Evolutionary conservation across 2,113 vertebrate species (phyloP), one percentile per base, ranked within the genome.

Genomic region (Melanostigma gelatinosum): DNA sequence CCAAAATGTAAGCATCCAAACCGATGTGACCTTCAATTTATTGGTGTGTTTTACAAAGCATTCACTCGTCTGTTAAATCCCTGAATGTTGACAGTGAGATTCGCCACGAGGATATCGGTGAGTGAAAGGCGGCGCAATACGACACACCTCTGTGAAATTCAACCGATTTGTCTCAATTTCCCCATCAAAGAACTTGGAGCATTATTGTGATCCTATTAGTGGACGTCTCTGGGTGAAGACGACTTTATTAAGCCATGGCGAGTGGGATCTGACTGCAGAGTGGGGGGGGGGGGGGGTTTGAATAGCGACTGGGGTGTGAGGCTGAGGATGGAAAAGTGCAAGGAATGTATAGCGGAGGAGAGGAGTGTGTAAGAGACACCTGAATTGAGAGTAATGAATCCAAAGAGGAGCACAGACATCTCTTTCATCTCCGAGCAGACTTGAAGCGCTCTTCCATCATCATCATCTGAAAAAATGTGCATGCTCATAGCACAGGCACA

Each of bases 341-440:
- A 69, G 73, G 55, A 61, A 78, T 80, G 69, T 46, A 46, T 58
- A 44, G 57, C 11, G 34, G 54, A 69, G 77, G 77, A 77, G 63
- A 72, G 75, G 62, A 81, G 77, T 85, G 76, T 75, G 77, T 72
- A 85, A 79, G 81, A 89, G 89, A 91, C 92, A 94, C 90, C 91
- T 92, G 91, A 92, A 94, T 93, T 87, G 90, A 92, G 93, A 95
- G 84, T 93, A 94, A 95, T 94, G 93, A 92, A 92, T 75, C 77
- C 66, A 34, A 77, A 77, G 84, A 88, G 80, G 40, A 80, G 83
- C n/a, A n/a, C 77, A 87, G 92, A 94, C 91, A 84, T 88, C 77
- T 89, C 92, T 94, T 94, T 95, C 87, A 94, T 95, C 93, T 91
- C 83, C 85, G 73, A 80, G 58, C 78, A 82, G 80, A 75, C 83